Percentiles rank a stretch among this genome's conserved stretches.
Conservation (phyloP, 2,888 invertebrate genomes). For the Leuctra nigra region DNA sequence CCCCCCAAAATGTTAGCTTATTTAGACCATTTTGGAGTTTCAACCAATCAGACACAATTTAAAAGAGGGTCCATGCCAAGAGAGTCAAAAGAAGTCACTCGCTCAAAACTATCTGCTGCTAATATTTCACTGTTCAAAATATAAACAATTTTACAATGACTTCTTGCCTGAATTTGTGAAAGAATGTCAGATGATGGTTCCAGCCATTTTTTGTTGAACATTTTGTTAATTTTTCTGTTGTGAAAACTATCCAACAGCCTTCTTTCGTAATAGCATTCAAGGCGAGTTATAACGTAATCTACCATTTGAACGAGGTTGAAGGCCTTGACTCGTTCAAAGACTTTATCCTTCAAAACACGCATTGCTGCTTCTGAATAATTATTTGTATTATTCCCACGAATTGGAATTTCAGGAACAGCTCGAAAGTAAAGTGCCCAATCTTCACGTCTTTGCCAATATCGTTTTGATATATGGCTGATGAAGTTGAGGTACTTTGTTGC, state of each 20-base stretch:
- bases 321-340: slow-evolving; percentile 29
- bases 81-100: too few species aligned
- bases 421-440: slow-evolving; percentile 29
- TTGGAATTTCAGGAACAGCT: slow-evolving; percentile 26
- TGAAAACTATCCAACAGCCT: not conserved
- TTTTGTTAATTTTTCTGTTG: too few species aligned
- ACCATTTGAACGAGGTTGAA: slow-evolving; percentile 29
- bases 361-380: slow-evolving; percentile 30
- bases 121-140: too few species aligned
- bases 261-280: slow-evolving; percentile 9
- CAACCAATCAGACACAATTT: too few species aligned
- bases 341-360: slow-evolving; percentile 30
- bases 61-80: too few species aligned
- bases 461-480: not conserved
- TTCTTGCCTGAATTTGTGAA: too few species aligned
- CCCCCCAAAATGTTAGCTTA: too few species aligned
- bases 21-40: too few species aligned
- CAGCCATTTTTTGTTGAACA: not conserved
- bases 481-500: not conserved
- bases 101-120: too few species aligned
- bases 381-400: slow-evolving; percentile 30
- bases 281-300: not conserved
- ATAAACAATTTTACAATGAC: too few species aligned
- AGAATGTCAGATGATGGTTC: too few species aligned
- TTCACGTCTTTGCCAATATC: not conserved